Evolutionary conservation across 2,797 vertebrate genomes (phyloP), one percentile per base, ranked within the genome.

Genomic region (Acomys russatus): DNA sequence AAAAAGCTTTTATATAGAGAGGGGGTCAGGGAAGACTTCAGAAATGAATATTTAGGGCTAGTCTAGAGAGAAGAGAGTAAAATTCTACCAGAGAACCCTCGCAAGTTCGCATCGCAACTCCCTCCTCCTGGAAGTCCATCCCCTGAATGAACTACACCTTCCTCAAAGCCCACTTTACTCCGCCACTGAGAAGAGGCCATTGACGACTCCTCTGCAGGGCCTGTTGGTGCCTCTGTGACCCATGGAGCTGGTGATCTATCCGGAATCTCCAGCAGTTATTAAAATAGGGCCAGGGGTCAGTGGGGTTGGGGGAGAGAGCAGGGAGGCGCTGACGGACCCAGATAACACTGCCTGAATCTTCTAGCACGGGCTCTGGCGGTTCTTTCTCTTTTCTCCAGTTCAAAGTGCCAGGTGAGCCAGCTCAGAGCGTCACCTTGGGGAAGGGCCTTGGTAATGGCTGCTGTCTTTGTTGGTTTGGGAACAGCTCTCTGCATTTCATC

Each of bases 401-500:
- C 28, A 90, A 92, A 96, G 70, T 87, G 38, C 70, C 88, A 63
- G 82, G 88, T 82, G 64, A 83, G 71, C 89, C 80, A 77, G 90
- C 92, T 88, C 68, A 86, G 38, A 74, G 91, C 82, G 92, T 93
- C 96, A 97, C 88, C 86, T 94, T 97, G 95, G 88, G 90, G 68
- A 96, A 90, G 83, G 87, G 93, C 63, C 95, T 90, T 3, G 35
- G 80, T 44, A 88, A 97, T 89, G 95, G 96, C 96, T 94, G 97
- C 95, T 51, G 92, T 73, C 96, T 96, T 96, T 93, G 97, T 96
- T 93, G 94, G 94, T 92, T 97, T 91, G 90, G 76, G 90, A 97
- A 87, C 92, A 49, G 86, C 85, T 89, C 90, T 61, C 71, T 25
- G 85, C 38, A 6, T 98, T 97, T 97, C 94, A 94, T 97, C 97